A percentile compares a stretch with the other conserved stretches of the same genome.
These are phyloP conservation scores for Phanerotoma sp. DNA, from an alignment of 2,888 invertebrate species.

Conservation along the genomic window DNA sequence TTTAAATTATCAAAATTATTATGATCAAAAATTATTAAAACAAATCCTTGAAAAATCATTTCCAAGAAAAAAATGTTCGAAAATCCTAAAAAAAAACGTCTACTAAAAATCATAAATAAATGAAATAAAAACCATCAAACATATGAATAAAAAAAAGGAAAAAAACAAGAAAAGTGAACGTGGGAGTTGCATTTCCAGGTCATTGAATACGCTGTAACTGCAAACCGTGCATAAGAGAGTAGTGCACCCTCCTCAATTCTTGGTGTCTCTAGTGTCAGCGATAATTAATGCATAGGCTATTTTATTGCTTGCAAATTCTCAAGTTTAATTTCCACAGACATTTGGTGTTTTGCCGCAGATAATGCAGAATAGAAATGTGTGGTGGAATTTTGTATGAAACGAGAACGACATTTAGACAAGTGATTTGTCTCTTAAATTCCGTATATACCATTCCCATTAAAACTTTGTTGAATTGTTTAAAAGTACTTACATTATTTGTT, in stretches of 20 bases:
- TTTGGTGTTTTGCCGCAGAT: background rate
- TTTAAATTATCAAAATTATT: too few species aligned
- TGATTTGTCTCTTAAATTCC: background rate
- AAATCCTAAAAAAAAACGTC: too few species aligned
- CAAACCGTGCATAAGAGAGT: too few species aligned
- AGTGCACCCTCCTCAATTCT: conserved; percentile 1
- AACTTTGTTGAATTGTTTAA: conserved; percentile 7
- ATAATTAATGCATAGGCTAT: conserved; percentile 32
- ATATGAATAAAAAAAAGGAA: too few species aligned
- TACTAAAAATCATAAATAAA: too few species aligned
- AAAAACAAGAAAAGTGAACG: conserved; percentile 23
- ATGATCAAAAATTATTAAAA: too few species aligned
- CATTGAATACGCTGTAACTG: conserved; percentile 14
- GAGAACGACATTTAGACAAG: background rate
- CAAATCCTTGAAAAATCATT: too few species aligned
- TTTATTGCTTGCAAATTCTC: conserved; percentile 27
- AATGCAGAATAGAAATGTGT: conserved; percentile 1
- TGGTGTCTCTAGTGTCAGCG: conserved; percentile 1
- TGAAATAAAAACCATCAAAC: too few species aligned
- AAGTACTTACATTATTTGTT: conserved; percentile 1
- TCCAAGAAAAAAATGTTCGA: too few species aligned
- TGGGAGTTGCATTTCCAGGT: conserved; percentile 24
- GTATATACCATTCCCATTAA: background rate
- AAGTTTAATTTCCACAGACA: conserved; percentile 21
- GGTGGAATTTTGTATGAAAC: too few species aligned